A percentile compares a stretch with the other conserved stretches of the same genome.
phyloP scores from a whole-genome alignment of 1,140 invertebrate species.

The Holotrichia oblita region DNA sequence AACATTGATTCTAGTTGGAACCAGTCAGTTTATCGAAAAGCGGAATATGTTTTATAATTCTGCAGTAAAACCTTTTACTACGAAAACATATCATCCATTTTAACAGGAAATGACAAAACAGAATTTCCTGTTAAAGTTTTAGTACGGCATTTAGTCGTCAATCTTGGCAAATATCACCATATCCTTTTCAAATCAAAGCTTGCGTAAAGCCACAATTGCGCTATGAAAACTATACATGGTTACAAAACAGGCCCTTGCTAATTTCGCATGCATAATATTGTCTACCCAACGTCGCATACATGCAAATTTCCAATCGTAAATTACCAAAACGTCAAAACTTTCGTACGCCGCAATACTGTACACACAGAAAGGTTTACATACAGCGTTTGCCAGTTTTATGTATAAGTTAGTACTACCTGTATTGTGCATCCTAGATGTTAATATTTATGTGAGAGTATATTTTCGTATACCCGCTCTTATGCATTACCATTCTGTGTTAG shows the following conservation, averaged over 20 bases:
- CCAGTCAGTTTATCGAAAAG: too few species aligned
- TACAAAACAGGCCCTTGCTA: not conserved
- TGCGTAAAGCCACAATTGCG: not conserved
- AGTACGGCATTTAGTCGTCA: too few species aligned
- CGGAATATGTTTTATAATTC: too few species aligned
- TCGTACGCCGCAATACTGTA: not conserved
- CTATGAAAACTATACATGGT: too few species aligned
- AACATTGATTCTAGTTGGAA: too few species aligned
- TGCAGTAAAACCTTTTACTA: too few species aligned
- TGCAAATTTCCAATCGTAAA: slow-evolving; percentile 26
- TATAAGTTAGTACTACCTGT: not conserved
- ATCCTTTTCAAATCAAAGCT: too few species aligned
- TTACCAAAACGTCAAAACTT: slow-evolving; percentile 6
- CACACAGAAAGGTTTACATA: not conserved
- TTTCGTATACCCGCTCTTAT: not conserved
- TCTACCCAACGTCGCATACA: not conserved
- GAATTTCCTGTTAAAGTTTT: too few species aligned
- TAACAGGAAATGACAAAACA: too few species aligned
- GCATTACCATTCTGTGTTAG: slow-evolving; percentile 14
- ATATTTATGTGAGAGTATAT: slow-evolving; percentile 21
- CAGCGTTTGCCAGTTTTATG: not conserved
- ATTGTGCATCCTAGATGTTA: not conserved
- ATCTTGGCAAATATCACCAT: too few species aligned
- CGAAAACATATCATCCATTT: too few species aligned
- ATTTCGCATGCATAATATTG: not conserved